Conservation (phyloP, 2,113 vertebrate species). For the Baryphthengus martii region DNA sequence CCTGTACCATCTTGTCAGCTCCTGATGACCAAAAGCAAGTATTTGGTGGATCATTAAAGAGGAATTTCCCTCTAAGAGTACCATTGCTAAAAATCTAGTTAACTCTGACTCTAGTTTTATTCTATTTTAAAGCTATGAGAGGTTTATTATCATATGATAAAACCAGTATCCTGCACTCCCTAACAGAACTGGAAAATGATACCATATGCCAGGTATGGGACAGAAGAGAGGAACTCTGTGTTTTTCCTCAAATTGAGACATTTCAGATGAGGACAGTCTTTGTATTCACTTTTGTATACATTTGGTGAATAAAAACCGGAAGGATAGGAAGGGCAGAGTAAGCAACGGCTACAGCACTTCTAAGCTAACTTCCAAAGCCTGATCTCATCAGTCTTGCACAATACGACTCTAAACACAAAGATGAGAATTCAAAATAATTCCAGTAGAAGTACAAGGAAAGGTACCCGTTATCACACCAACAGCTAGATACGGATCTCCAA, state of each 20-base stretch:
- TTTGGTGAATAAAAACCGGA: constrained; percentile 49
- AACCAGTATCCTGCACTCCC: not conserved
- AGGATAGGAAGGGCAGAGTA: constrained; percentile 60
- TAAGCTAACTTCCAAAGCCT: constrained; percentile 20
- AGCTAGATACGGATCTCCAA: not conserved
- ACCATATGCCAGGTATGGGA: not conserved
- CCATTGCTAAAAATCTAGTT: not conserved
- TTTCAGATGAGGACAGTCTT: not conserved
- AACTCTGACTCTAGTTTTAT: not conserved
- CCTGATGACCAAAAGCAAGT: not conserved
- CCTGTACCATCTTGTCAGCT: not conserved
- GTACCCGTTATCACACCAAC: not conserved
- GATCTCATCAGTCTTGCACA: constrained; percentile 40
- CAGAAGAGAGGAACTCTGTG: not conserved
- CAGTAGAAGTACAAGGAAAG: not conserved
- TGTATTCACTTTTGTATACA: constrained; percentile 42
- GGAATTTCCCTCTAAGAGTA: not conserved
- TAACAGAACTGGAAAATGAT: not conserved
- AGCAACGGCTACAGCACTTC: not conserved
- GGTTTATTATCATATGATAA: not conserved
- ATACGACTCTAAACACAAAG: constrained; percentile 15
- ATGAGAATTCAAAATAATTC: constrained; percentile 11
- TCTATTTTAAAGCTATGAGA: not conserved
- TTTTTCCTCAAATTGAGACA: not conserved
- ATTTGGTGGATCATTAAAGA: not conserved